Percentiles rank a stretch among this genome's conserved stretches.
Evolutionary conservation across 2,888 invertebrate species (phyloP).

Genomic region (Microctonus brassicae): DNA sequence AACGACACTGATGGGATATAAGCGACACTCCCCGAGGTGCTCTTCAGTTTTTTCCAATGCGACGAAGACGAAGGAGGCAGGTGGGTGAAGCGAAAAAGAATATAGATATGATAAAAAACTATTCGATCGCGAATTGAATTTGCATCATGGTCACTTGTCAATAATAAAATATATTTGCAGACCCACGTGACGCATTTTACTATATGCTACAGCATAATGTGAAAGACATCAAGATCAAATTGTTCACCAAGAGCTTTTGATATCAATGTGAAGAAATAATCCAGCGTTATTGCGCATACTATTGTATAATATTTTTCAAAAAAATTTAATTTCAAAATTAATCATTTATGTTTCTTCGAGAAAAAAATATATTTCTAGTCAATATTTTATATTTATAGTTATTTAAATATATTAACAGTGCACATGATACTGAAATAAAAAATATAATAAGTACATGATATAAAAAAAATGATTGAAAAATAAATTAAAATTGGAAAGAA

Average conservation of each 20-base stretch:
- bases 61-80: neutral
- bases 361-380: too few species aligned
- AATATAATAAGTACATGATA: too few species aligned
- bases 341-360: too few species aligned
- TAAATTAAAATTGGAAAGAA: too few species aligned
- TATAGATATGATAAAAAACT: neutral
- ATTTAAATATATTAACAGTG: too few species aligned
- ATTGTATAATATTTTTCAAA: too few species aligned
- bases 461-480: too few species aligned
- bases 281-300: too few species aligned
- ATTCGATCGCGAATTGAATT: slow-evolving; percentile 62
- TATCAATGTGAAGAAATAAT: neutral
- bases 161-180: neutral
- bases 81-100: neutral
- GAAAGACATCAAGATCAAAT: neutral
- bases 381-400: too few species aligned
- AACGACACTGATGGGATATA: slow-evolving; percentile 66
- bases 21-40: slow-evolving; percentile 62
- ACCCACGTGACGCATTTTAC: neutral
- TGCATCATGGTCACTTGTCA: slow-evolving; percentile 53
- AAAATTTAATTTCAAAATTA: too few species aligned
- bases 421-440: too few species aligned
- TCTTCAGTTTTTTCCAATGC: slow-evolving; percentile 38
- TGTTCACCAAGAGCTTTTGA: neutral
- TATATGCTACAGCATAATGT: too few species aligned